Conservation (phyloP, 1,140 invertebrate species). For the Camponotus vicinus region DNA sequence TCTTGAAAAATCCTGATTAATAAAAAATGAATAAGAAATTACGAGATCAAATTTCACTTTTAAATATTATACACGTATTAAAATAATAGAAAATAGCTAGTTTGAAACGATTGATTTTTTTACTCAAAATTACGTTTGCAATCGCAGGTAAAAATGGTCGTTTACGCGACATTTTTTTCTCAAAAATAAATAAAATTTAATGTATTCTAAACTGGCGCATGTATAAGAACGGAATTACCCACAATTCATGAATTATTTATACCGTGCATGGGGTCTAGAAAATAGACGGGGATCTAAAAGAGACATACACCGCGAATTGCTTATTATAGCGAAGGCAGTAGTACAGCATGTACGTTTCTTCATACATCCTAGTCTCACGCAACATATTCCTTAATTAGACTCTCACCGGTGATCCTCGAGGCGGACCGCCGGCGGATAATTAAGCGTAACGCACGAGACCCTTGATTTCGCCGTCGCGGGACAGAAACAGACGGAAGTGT, state of each 20-base stretch:
- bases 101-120: conserved; percentile 4
- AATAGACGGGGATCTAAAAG: not conserved
- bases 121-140: not conserved
- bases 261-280: not conserved
- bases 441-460: conserved; percentile 37
- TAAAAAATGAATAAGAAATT: conserved; percentile 8
- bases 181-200: not conserved
- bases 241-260: conserved; percentile 5
- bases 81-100: conserved; percentile 21
- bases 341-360: conserved; percentile 7
- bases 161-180: not conserved
- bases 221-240: not conserved
- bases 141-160: not conserved
- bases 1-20: not conserved
- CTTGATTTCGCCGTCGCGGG: conserved; percentile 45
- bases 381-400: conserved; percentile 46
- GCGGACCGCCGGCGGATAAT: conserved; percentile 48
- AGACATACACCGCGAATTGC: conserved; percentile 5
- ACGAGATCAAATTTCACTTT: conserved; percentile 3
- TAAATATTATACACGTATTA: not conserved
- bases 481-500: conserved; percentile 51
- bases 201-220: not conserved
- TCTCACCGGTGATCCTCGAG: conserved; percentile 29
- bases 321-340: conserved; percentile 27
- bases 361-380: conserved; percentile 33